A percentile compares a stretch with the other conserved stretches of the same genome.
Evolutionary conservation across 2,797 vertebrate species (phyloP).

Genomic region (Oceanodroma leucorhoa): DNA sequence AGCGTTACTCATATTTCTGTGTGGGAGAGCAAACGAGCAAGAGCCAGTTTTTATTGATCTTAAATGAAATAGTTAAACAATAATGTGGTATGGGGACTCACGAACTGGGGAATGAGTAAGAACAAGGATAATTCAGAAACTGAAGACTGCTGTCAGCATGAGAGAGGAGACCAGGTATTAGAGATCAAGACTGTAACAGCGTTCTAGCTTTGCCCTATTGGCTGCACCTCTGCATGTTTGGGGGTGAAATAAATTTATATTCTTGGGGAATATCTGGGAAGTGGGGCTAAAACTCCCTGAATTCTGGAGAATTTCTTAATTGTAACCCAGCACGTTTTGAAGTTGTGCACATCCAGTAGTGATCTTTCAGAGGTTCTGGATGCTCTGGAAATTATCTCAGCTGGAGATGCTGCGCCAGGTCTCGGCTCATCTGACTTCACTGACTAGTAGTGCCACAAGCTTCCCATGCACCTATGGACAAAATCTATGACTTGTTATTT

Average conservation of each 20-base stretch:
- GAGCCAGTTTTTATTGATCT: background rate
- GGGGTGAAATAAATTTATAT: background rate
- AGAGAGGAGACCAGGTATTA: background rate
- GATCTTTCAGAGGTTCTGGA: background rate
- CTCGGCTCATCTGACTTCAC: background rate
- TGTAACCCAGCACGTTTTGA: background rate
- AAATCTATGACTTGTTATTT: background rate
- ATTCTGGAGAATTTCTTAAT: background rate
- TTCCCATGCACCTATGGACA: background rate
- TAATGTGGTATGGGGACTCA: background rate
- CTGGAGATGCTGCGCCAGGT: background rate
- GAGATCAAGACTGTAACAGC: background rate
- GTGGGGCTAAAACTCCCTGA: background rate
- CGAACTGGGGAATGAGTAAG: background rate
- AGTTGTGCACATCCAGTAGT: background rate
- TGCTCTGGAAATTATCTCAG: background rate
- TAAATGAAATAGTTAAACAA: background rate
- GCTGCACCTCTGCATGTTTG: background rate
- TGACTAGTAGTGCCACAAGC: background rate
- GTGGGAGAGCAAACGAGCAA: background rate
- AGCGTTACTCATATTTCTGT: conserved; percentile 35
- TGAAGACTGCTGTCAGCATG: background rate
- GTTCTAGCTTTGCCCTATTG: background rate
- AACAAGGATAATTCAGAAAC: background rate
- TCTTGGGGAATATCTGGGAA: background rate